Percentiles rank a stretch among this genome's conserved stretches.
phyloP scores from a whole-genome alignment of 2,113 vertebrate species.

The Lipophrys pholis region DNA sequence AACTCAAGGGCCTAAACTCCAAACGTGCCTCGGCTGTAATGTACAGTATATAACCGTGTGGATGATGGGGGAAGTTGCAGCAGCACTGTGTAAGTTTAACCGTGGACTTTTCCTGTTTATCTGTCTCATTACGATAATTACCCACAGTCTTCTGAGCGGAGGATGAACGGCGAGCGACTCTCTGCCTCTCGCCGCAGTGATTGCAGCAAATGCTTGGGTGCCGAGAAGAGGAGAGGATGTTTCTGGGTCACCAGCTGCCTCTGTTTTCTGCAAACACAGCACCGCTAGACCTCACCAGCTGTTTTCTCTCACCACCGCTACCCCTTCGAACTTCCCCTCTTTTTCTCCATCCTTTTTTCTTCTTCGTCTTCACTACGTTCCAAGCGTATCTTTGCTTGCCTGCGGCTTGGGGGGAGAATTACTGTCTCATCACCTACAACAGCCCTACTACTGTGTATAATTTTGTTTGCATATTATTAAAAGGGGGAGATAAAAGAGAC shows the following conservation, averaged over 20 bases:
- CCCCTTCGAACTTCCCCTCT: constrained; percentile 48
- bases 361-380: not conserved
- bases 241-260: constrained; percentile 80
- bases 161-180: constrained; percentile 26
- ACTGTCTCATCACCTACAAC: constrained; percentile 45
- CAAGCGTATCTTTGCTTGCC: constrained; percentile 18
- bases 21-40: not conserved
- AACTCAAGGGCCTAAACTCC: constrained; percentile 30
- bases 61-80: constrained; percentile 20
- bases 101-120: constrained; percentile 32
- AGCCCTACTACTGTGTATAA: constrained; percentile 30
- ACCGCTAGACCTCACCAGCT: constrained; percentile 72
- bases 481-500: constrained; percentile 46
- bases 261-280: constrained; percentile 76
- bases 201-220: constrained; percentile 45
- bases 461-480: constrained; percentile 61
- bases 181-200: constrained; percentile 57
- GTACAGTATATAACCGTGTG: not conserved
- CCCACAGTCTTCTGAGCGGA: constrained; percentile 29
- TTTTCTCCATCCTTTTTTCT: constrained; percentile 9
- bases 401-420: constrained; percentile 51
- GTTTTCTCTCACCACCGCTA: constrained; percentile 66
- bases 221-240: constrained; percentile 51
- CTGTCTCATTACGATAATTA: constrained; percentile 56
- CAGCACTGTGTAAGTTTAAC: constrained; percentile 27